Percentiles rank a stretch among this genome's conserved stretches.
Evolutionary conservation across 2,113 vertebrate species (phyloP).

Genomic region (Cavia porcellus): DNA sequence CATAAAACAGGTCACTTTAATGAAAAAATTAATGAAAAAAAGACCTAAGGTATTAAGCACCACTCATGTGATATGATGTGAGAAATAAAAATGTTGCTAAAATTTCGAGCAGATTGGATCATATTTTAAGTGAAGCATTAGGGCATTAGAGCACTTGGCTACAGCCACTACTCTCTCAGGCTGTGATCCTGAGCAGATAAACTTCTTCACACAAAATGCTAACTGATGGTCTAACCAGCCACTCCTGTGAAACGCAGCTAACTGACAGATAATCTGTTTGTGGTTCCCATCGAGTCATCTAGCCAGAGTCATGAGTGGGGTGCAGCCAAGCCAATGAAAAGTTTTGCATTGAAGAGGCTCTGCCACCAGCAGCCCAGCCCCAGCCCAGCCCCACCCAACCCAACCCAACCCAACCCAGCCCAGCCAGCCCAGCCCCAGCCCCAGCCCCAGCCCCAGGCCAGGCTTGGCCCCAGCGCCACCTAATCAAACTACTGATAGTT

Average conservation of each 20-base stretch:
- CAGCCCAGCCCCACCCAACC: neutral
- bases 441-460: neutral
- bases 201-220: neutral
- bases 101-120: neutral
- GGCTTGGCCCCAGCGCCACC: conserved; percentile 45
- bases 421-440: conserved; percentile 27
- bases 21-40: neutral
- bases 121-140: neutral
- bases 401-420: conserved; percentile 42
- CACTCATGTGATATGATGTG: neutral
- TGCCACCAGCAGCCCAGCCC: conserved; percentile 7
- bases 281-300: conserved; percentile 61
- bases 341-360: neutral
- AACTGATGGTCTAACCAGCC: neutral
- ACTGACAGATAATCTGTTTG: conserved; percentile 49
- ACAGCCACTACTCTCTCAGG: neutral
- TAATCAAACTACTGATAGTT: conserved; percentile 67
- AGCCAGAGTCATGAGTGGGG: conserved; percentile 23
- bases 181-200: neutral
- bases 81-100: conserved; percentile 1
- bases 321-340: conserved; percentile 70
- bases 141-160: neutral
- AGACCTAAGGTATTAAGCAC: neutral
- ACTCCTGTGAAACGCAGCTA: conserved; percentile 49
- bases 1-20: conserved; percentile 39